phyloP scores from a whole-genome alignment of 2,888 invertebrate species.

The Agapostemon virescens region DNA sequence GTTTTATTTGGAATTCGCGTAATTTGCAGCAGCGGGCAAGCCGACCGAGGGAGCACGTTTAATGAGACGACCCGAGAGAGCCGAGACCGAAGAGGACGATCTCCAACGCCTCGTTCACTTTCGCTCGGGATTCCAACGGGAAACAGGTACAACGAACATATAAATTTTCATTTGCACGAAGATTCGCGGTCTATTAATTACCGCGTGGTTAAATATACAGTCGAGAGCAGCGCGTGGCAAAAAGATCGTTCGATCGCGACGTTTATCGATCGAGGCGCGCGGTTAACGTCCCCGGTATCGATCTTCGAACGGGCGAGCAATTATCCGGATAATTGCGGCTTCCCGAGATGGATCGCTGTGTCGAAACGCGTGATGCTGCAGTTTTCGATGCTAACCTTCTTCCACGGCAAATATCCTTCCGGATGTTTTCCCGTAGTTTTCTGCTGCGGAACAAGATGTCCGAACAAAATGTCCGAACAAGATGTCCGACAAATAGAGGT shows the following conservation, averaged over 20 bases:
- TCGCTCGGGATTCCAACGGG: background rate
- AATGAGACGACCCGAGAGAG: background rate
- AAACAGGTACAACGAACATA: background rate
- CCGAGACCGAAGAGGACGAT: too few relatives aligned
- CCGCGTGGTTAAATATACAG: background rate
- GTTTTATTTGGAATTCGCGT: too few relatives aligned
- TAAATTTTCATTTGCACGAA: constrained; percentile 4
- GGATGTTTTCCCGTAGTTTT: background rate
- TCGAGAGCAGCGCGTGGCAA: constrained; percentile 14
- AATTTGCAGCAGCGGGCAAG: too few relatives aligned
- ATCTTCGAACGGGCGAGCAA: constrained; percentile 37
- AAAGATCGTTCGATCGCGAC: constrained; percentile 17
- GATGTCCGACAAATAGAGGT: too few relatives aligned
- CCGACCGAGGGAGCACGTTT: background rate
- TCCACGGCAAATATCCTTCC: background rate
- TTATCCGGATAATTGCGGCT: constrained; percentile 44
- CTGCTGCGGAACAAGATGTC: too few relatives aligned
- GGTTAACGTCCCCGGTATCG: constrained; percentile 28
- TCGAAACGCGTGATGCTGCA: constrained; percentile 45
- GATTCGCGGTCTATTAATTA: constrained; percentile 2
- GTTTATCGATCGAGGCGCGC: constrained; percentile 42
- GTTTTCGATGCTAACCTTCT: constrained; percentile 24
- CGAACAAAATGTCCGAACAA: too few relatives aligned
- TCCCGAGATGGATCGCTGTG: constrained; percentile 27
- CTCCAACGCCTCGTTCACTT: background rate